These are phyloP conservation scores for Tetramorium alpestre DNA, from an alignment of 1,140 invertebrate species.

Conservation along the genomic window DNA sequence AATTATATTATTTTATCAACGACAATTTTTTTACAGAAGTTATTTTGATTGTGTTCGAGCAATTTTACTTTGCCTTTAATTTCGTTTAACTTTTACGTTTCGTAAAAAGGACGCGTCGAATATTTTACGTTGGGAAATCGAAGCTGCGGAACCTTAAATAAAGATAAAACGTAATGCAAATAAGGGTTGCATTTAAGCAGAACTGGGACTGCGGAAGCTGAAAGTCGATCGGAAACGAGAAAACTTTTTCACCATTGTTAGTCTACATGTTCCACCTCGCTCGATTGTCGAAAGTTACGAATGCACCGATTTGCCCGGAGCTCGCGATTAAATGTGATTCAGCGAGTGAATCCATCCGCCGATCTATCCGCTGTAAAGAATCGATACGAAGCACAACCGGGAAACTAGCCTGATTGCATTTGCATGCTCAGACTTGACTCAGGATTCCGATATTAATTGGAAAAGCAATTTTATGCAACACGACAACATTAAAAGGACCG, in stretches of 20 bases:
- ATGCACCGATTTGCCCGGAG: constrained; percentile 64
- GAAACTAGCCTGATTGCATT: constrained; percentile 30
- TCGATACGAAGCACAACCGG: constrained; percentile 38
- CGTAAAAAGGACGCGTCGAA: neutral
- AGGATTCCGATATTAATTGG: constrained; percentile 42
- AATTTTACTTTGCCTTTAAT: neutral
- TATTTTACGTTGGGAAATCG: constrained; percentile 10
- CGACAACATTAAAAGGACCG: neutral
- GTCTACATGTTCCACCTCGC: constrained; percentile 59
- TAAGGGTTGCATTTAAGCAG: constrained; percentile 61
- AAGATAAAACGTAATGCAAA: constrained; percentile 65
- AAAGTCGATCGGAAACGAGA: constrained; percentile 69
- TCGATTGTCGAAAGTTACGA: constrained; percentile 70
- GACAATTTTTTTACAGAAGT: neutral
- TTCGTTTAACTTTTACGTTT: neutral
- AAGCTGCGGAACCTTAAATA: neutral
- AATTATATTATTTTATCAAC: neutral
- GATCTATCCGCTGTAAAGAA: constrained; percentile 31
- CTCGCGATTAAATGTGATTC: constrained; percentile 65
- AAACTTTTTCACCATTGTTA: constrained; percentile 67
- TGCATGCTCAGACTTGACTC: constrained; percentile 13
- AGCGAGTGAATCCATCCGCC: constrained; percentile 46
- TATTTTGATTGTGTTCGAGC: neutral
- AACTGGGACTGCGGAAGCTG: neutral
- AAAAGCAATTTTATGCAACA: constrained; percentile 42